A percentile compares a stretch with the other conserved stretches of the same genome.
These are phyloP conservation scores for Pogona vitticeps DNA, from an alignment of 2,113 vertebrate genomes.

Conservation along the genomic window DNA sequence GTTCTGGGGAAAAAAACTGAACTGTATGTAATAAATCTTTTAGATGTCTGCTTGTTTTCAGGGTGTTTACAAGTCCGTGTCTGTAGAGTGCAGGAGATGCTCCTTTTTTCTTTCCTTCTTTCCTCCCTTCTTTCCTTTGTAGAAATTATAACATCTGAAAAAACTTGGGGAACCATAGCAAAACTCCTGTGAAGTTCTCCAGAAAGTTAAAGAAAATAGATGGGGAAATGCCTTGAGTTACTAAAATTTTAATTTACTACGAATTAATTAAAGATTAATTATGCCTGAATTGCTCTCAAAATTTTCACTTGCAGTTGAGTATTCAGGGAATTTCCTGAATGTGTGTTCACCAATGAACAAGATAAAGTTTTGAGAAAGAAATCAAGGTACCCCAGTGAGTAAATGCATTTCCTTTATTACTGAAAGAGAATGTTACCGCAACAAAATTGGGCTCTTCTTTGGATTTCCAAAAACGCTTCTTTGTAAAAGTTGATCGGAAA, in stretches of 20 bases:
- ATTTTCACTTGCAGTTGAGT: slow-evolving; percentile 44
- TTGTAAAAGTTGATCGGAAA: background rate
- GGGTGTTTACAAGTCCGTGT: background rate
- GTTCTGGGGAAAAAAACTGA: background rate
- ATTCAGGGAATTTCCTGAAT: slow-evolving; percentile 14
- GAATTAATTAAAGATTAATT: slow-evolving; percentile 63
- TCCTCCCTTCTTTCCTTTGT: background rate
- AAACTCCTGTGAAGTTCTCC: slow-evolving; percentile 56
- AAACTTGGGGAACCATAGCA: slow-evolving; percentile 42
- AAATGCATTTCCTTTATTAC: background rate
- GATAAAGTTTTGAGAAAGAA: background rate
- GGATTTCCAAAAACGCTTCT: background rate
- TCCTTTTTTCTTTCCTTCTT: background rate
- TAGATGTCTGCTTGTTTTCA: background rate
- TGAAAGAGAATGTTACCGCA: background rate
- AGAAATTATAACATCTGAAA: slow-evolving; percentile 17
- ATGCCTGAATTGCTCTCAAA: slow-evolving; percentile 34
- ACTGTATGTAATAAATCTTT: background rate
- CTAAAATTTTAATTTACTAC: slow-evolving; percentile 56
- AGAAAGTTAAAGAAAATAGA: slow-evolving; percentile 48
- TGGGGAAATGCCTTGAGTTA: slow-evolving; percentile 55
- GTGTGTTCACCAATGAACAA: background rate
- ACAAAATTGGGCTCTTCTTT: background rate
- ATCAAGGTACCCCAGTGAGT: background rate
- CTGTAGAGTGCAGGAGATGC: background rate